These are phyloP conservation scores for Megaleporinus macrocephalus DNA, from an alignment of 2,113 vertebrate genomes.

Conservation along the genomic window DNA sequence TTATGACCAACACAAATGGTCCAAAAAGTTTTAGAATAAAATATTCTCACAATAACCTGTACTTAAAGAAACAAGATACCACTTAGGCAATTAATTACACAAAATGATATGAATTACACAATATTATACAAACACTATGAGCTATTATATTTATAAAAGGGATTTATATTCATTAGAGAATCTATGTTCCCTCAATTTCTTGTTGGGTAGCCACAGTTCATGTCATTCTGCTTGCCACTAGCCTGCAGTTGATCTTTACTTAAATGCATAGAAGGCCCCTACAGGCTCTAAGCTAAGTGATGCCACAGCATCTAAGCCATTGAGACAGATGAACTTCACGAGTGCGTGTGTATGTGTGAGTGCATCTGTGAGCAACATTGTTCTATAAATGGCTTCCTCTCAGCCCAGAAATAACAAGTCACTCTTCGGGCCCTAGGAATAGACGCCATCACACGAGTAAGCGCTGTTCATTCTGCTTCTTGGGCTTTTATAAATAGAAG, in stretches of 20 bases:
- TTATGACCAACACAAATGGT: too few relatives aligned
- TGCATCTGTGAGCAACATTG: slow-evolving; percentile 7
- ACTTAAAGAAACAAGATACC: too few relatives aligned
- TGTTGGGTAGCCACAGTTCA: not conserved
- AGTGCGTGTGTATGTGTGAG: slow-evolving; percentile 43
- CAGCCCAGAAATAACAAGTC: slow-evolving; percentile 69
- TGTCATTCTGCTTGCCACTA: slow-evolving; percentile 29
- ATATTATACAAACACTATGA: too few relatives aligned
- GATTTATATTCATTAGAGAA: too few relatives aligned
- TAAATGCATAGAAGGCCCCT: slow-evolving; percentile 2
- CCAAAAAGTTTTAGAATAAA: too few relatives aligned
- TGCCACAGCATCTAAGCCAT: slow-evolving; percentile 44
- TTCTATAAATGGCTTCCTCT: slow-evolving; percentile 69
- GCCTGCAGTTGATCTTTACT: slow-evolving; percentile 4
- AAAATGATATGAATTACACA: too few relatives aligned
- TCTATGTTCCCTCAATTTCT: not conserved
- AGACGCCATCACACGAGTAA: slow-evolving; percentile 65
- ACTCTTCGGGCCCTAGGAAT: slow-evolving; percentile 68
- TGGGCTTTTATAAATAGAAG: slow-evolving; percentile 69
- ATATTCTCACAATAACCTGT: too few relatives aligned
- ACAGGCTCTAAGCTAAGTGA: slow-evolving; percentile 30
- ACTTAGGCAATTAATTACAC: too few relatives aligned
- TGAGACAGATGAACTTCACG: slow-evolving; percentile 55
- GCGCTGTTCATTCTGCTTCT: slow-evolving; percentile 57
- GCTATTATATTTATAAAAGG: too few relatives aligned